Conservation (phyloP, 2,888 invertebrate genomes). For the Papilio elwesi region DNA sequence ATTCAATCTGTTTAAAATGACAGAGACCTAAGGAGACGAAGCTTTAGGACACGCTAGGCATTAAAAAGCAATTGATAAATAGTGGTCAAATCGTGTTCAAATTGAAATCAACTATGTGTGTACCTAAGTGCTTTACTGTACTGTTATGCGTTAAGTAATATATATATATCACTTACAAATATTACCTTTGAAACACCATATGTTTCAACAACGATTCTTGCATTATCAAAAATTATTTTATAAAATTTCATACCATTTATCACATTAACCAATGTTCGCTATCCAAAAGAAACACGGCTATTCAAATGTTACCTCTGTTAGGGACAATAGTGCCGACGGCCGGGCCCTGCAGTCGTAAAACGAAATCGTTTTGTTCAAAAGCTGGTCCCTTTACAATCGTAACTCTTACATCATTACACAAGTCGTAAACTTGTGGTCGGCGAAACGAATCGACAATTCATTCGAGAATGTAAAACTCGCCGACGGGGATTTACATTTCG, state of each 20-base stretch:
- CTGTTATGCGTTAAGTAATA: too few relatives aligned
- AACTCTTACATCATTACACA: constrained; percentile 33
- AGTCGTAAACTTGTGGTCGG: constrained; percentile 30
- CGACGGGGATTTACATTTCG: constrained; percentile 1
- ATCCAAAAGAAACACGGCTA: constrained; percentile 6
- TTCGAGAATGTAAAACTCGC: constrained; percentile 1
- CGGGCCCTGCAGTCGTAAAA: constrained; percentile 25
- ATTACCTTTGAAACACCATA: too few relatives aligned
- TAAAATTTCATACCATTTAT: background rate
- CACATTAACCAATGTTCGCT: constrained; percentile 14
- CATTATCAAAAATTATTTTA: background rate
- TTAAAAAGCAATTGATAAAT: too few relatives aligned
- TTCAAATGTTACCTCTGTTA: constrained; percentile 36
- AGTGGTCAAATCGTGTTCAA: too few relatives aligned
- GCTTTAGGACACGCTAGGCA: too few relatives aligned
- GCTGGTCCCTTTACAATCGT: constrained; percentile 33
- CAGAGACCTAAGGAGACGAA: too few relatives aligned
- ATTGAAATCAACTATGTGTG: too few relatives aligned
- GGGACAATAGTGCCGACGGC: constrained; percentile 25
- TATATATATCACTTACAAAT: too few relatives aligned
- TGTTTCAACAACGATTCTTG: background rate
- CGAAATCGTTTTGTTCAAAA: constrained; percentile 38
- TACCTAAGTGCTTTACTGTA: too few relatives aligned
- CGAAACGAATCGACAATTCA: constrained; percentile 17
- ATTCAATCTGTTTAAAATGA: too few relatives aligned